Base-by-base conservation (phyloP, 2,113 vertebrate genomes). In the Bos indicus region DNA sequence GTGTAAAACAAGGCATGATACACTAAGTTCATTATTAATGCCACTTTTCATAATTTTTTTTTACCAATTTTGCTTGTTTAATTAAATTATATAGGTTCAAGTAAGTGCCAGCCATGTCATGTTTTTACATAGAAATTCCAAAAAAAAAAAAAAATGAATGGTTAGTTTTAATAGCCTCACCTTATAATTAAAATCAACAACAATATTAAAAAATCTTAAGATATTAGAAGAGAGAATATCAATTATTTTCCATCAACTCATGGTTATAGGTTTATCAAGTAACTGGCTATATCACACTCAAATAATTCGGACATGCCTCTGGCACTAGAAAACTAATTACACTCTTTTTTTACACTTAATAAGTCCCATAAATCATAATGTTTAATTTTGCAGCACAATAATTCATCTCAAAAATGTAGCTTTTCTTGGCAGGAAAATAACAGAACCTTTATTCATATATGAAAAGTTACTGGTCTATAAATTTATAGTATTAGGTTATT, bases 341-440 rank as follows among this genome's bases (percentile, higher is more conserved):
- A 80, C 51, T 84, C 30, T 90, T 97, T 95, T 95, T 90, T 91
- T 78, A 96, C 52, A 40, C 33, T 97, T 98, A 97, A 95, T 97
- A 88, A 96, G 33, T 78, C 91, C n/a, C 94, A 96, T 96, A 97
- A 97, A 97, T 97, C 90, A 98, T 84, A 86, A 85, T 54, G 2
- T 80, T 97, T 97, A 97, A 98, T 97, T 98, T 91, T 96, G 17
- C 17, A 97, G 90, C 88, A 92, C 5, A 52, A 12, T 86, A 94
- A 51, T 17, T 98, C 77, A 96, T 97, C 84, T 78, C 33, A 93
- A 90, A 54, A 52, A 91, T 9, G 1, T 85, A 90, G 64, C 82
- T 97, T 97, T 94, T 10, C 56, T 74, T 82, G 83, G 82, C 28
- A 88, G 71, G 6, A 96, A 93, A 93, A 40, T 28, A 82, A 17